These are phyloP conservation scores for Ptychoptera contaminata DNA, from an alignment of 2,888 invertebrate species.

Conservation along the genomic window DNA sequence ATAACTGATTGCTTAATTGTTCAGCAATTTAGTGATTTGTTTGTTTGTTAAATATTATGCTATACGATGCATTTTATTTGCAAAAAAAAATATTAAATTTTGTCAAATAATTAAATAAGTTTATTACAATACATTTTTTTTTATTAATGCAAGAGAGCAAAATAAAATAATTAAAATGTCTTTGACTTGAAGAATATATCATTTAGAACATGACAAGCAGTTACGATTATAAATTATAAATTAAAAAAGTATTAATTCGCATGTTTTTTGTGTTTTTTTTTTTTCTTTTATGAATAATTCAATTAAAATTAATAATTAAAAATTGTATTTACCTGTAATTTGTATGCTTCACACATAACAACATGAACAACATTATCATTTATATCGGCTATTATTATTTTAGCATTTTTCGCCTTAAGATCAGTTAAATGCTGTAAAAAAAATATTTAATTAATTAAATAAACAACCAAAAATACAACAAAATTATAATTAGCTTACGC, in stretches of 20 bases:
- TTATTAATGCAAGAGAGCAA: no score
- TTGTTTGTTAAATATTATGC: no score
- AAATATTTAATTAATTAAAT: not conserved
- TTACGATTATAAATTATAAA: no score
- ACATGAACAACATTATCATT: constrained; percentile 55
- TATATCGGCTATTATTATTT: constrained; percentile 66
- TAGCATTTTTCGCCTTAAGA: constrained; percentile 46
- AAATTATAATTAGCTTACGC: constrained; percentile 26
- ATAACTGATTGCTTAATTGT: no score
- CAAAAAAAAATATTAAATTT: no score
- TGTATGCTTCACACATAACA: constrained; percentile 66
- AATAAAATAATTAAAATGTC: no score
- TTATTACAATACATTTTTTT: no score
- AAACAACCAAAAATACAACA: constrained; percentile 2
- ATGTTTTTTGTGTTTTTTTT: not conserved
- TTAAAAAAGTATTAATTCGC: not conserved
- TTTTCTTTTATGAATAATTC: not conserved
- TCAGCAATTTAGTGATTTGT: no score
- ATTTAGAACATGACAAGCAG: no score
- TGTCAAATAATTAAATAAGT: no score
- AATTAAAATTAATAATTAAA: not conserved
- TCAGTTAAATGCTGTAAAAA: constrained; percentile 43
- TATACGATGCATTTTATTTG: no score
- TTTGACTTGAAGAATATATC: no score
- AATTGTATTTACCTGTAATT: constrained; percentile 17